Evolutionary conservation across 1,140 invertebrate genomes (phyloP), one percentile per base, ranked within the genome.

Genomic region (Tribolium madens): DNA sequence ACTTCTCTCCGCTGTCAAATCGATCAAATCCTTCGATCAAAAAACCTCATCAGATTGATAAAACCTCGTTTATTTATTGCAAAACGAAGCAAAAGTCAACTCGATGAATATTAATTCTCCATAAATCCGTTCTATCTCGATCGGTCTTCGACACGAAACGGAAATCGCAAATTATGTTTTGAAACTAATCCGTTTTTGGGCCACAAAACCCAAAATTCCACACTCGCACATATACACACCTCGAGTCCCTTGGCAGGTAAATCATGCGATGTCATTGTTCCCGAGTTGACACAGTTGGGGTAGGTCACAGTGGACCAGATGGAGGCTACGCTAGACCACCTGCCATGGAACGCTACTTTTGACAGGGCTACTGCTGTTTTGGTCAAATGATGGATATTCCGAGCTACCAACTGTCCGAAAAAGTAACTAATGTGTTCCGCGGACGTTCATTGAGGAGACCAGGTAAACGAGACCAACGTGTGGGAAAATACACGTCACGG

Each of bases 341-440:
- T 21, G 18, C 26, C 15, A 64, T 9, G 50, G 14, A 17, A n/a
- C 13, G 18, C 48, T 60, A 42, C 7, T 15, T 57, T 12, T 18
- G 15, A 47, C 42, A 77, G 81, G 78, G 15, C 78, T 21, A 64
- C 73, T 80, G 79, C 50, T 81, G 79, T 83, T 83, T 81, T 81
- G 82, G 82, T 83, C 82, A 83, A 81, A 82, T 83, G 82, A 83
- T 80, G 79, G 76, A 81, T 83, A 79, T 79, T 75, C 71, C 60
- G 31, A 75, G 76, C 81, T 81, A 81, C 81, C 79, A 83, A 83
- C 78, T 80, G 81, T 81, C 80, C 81, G 57, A 80, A 78, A 72
- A 79, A 75, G 46, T 78, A 81, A 81, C 81, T 81, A 82, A 82
- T 80, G 80, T 73, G 64, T 78, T 78, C n/a, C 48, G 52, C 21